These are phyloP conservation scores for Rhagoletis pomonella DNA, from an alignment of 1,140 invertebrate species.

Conservation along the genomic window DNA sequence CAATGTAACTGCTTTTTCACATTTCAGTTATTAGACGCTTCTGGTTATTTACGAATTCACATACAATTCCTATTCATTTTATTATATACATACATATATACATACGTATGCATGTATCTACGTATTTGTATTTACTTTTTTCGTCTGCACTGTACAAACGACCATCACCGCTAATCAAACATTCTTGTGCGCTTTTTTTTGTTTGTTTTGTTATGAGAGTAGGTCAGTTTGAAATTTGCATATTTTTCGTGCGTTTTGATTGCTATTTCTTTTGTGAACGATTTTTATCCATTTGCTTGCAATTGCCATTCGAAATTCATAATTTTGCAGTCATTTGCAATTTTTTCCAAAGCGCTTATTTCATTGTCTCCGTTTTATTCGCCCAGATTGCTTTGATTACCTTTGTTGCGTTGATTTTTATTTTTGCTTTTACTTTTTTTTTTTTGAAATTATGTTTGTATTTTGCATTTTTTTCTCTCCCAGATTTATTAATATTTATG, in stretches of 20 bases:
- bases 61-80: too few species aligned
- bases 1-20: too few species aligned
- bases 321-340: slow-evolving; percentile 8
- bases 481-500: slow-evolving; percentile 21
- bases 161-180: background rate
- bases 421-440: background rate
- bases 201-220: background rate
- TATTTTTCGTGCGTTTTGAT: slow-evolving; percentile 12
- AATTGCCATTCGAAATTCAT: background rate
- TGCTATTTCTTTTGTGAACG: background rate
- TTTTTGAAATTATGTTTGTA: background rate
- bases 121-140: too few species aligned
- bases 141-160: too few species aligned
- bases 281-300: background rate
- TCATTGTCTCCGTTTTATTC: background rate
- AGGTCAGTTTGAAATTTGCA: slow-evolving; percentile 10
- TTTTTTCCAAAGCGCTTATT: background rate
- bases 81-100: background rate
- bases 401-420: background rate
- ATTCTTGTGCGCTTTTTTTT: background rate
- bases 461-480: background rate
- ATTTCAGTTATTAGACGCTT: too few species aligned
- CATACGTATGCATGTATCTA: background rate
- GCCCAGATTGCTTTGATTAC: background rate
- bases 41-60: too few species aligned